Conservation (phyloP, 2,888 invertebrate species). For the Protonemura montana region DNA sequence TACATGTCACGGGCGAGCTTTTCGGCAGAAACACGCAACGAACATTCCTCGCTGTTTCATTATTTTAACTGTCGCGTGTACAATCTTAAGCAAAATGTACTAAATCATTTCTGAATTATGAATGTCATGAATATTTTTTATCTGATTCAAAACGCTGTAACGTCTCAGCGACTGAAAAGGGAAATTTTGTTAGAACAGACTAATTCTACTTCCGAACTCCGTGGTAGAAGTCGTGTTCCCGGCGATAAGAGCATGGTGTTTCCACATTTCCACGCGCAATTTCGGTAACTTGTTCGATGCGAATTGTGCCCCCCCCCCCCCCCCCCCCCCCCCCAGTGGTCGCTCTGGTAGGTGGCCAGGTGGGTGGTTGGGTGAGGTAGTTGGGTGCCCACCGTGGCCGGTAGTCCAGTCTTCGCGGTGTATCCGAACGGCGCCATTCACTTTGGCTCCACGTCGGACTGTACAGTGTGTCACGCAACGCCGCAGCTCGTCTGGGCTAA, state of each 20-base stretch:
- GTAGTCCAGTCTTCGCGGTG: neutral
- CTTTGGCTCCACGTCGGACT: conserved; percentile 1
- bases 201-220: conserved; percentile 5
- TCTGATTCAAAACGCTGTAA: conserved; percentile 14
- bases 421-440: neutral
- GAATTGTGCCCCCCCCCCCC: neutral
- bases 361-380: no score
- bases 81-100: conserved; percentile 24
- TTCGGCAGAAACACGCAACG: neutral
- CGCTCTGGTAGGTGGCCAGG: neutral
- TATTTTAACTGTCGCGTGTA: conserved; percentile 26
- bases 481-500: conserved; percentile 14
- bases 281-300: neutral
- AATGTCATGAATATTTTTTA: conserved; percentile 20
- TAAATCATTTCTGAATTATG: conserved; percentile 22
- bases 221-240: neutral
- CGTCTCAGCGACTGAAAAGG: neutral
- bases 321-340: no score
- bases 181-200: neutral
- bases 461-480: conserved; percentile 30
- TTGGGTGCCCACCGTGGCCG: neutral
- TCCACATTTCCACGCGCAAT: neutral
- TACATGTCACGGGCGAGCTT: conserved; percentile 3
- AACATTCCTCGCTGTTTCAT: conserved; percentile 19
- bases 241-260: neutral